Evolutionary conservation across 2,888 invertebrate genomes (phyloP), one percentile per base, ranked within the genome.

Genomic region (Phortica okadai): DNA sequence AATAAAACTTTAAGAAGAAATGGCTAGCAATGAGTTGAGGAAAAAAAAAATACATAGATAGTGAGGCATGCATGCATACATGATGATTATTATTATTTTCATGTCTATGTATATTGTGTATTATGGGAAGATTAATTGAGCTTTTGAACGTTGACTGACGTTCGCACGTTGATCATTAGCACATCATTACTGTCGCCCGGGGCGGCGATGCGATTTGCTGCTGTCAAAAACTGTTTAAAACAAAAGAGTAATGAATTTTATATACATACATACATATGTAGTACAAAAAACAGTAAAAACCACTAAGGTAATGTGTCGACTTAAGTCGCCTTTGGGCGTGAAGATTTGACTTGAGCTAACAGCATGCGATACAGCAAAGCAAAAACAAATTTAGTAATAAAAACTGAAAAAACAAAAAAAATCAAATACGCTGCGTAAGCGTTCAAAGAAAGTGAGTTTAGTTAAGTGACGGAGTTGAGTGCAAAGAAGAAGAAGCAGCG

Each of bases 1-100:
- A 86, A 88, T 80, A 83, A 86, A 84, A 62, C n/a, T 1, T 11
- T 50, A 50, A 8, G 50, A 50, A 14, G 14, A 11, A 50, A 14
- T 11, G 14, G 6, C 50, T 50, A 6, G 50, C 50, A 8, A 50
- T 33, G 33, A 33, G 4, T 33, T 33, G 33, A 4, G 33, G 33
- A 33, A 33, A 33, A 33, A 33, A 33, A 33, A 33, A 33, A n/a
- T n/a, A n/a, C n/a, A n/a, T 4, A 33, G 1, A 33, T 33, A 33
- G 33, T 1, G 33, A 33, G 33, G 33, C 33, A 33, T 33, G 33
- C 33, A 33, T 33, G 33, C 33, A 33, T 33, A 33, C 33, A 33
- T 33, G 33, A 33, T 33, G 33, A 33, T 33, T 33, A 33, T 33
- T 33, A 33, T 33, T 33, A 33, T 33, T 21, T 59, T 59, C 59